Evolutionary conservation across 2,113 vertebrate genomes (phyloP).

Genomic region (Limnothrissa miodon): DNA sequence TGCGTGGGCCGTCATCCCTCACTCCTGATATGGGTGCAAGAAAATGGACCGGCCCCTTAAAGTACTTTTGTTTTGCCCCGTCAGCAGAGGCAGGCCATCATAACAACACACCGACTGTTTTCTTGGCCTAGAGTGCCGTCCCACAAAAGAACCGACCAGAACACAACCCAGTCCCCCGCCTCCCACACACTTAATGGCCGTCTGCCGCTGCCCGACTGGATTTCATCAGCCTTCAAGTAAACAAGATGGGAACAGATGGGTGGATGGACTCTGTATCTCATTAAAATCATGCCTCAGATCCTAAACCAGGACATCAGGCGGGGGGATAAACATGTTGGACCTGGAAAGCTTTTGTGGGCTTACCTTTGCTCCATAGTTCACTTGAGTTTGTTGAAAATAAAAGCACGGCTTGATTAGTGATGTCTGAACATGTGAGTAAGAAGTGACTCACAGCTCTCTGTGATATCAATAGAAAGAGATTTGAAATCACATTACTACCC

Average conservation of each 20-base stretch:
- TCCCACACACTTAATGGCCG: neutral
- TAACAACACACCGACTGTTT: neutral
- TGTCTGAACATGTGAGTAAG: neutral
- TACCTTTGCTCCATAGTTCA: neutral
- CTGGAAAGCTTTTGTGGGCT: neutral
- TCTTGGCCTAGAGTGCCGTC: neutral
- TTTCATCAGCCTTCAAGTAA: neutral
- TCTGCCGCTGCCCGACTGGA: neutral
- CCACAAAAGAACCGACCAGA: neutral
- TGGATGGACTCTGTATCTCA: neutral
- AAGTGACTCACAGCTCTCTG: neutral
- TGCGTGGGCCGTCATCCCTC: neutral
- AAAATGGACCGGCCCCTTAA: neutral
- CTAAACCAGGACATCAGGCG: neutral
- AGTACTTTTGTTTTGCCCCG: neutral
- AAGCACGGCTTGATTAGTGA: neutral
- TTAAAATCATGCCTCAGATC: neutral
- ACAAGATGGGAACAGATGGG: neutral
- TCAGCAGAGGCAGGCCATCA: neutral
- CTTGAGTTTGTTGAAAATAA: neutral
- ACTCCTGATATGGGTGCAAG: neutral
- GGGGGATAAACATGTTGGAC: neutral
- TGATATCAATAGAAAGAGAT: neutral
- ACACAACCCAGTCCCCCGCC: neutral
- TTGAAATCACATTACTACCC: neutral